These are phyloP conservation scores for Drosophila kohkoa DNA, from an alignment of 1,140 invertebrate species.

Conservation along the genomic window DNA sequence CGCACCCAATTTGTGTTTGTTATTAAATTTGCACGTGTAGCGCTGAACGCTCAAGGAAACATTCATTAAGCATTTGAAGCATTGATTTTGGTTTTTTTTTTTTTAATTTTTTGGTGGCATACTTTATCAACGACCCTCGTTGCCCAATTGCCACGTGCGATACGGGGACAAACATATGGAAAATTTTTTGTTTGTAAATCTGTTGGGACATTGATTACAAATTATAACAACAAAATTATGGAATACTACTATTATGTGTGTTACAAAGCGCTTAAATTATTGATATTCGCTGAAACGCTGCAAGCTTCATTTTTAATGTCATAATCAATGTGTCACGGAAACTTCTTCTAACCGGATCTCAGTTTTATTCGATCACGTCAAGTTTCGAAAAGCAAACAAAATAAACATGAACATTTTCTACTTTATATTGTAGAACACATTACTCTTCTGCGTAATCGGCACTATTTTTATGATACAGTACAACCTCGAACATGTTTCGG, in stretches of 20 bases:
- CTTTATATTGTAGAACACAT: not conserved
- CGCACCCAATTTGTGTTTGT: conserved; percentile 18
- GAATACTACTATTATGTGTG: not conserved
- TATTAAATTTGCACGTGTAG: conserved; percentile 52
- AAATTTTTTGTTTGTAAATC: conserved; percentile 31
- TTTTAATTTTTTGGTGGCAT: conserved; percentile 6
- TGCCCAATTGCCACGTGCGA: conserved; percentile 21
- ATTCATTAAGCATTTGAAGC: conserved; percentile 26
- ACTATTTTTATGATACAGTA: not conserved
- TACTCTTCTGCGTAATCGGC: not conserved
- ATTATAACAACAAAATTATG: not conserved
- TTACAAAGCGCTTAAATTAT: not conserved
- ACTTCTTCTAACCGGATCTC: not conserved
- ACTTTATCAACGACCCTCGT: conserved; percentile 42
- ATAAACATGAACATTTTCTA: not conserved
- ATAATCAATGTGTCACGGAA: conserved; percentile 4
- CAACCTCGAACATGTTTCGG: not conserved
- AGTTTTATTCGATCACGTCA: not conserved
- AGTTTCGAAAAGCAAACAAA: not conserved
- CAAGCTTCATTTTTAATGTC: not conserved
- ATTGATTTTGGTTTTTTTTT: conserved; percentile 8
- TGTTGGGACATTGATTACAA: conserved; percentile 15
- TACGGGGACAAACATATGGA: conserved; percentile 16
- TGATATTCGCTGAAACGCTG: not conserved
- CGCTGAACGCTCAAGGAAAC: conserved; percentile 37